Evolutionary conservation across 2,888 invertebrate genomes (phyloP), one percentile per base, ranked within the genome.

Genomic region (Andrena dorsata): DNA sequence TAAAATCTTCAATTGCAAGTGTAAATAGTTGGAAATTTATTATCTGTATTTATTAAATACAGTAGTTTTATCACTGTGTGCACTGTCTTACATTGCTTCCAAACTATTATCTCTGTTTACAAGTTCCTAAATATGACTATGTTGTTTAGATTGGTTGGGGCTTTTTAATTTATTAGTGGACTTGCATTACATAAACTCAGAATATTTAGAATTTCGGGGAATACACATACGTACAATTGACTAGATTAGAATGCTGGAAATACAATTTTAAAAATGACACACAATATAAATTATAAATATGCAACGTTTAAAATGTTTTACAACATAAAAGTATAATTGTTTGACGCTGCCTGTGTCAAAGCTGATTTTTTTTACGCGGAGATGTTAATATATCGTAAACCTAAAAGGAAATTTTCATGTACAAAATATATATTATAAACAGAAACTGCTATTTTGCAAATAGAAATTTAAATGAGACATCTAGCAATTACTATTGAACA

Each of bases 181-280:
- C 47, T 49, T 47, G 35, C 20, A 76, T 76, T 61, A 6, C 26
- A 41, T 78, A 53, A 63, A 63, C 26, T 79, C 47, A 10, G 23
- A 69, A 78, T 32, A 23, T 58, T 63, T 16, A 69, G 41, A 64
- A 13, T 53, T 66, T 35, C 26, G 53, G 8, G 28, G 20, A 58
- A 68, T 20, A 35, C 41, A 16, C 16, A 16, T 64, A 64, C 8
- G 64, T 65, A 53, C 30, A 63, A n/a, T 7, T 60, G 82, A 82
- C 76, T 82, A 82, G 82, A 76, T 63, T 47, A 53, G 32, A 56
- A 49, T 20, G 32, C 51, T 76, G 60, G 30, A 49, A 72, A 65
- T 51, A 63, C 23, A 41, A 41, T 41, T 41, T 30, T 60, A 64
- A 26, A 70, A 60, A 26, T 30, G 7, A 66, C 35, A 80, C 64